Conservation (phyloP, 2,797 vertebrate genomes). For the Columba guinea region DNA sequence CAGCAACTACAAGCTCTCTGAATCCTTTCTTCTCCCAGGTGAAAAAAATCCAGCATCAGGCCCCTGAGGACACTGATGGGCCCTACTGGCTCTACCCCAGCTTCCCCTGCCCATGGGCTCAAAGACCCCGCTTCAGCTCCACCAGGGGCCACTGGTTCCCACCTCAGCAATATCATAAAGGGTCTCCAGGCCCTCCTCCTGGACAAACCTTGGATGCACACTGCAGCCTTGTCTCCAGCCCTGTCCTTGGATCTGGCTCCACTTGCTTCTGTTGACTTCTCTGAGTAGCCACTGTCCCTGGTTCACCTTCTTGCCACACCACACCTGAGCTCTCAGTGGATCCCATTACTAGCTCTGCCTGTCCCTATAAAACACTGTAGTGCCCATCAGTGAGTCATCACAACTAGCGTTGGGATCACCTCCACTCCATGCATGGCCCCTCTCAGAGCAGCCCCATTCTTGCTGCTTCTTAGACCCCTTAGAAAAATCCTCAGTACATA, state of each 20-base stretch:
- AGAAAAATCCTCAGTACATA: neutral
- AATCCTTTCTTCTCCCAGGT: neutral
- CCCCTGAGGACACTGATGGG: neutral
- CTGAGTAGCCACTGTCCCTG: neutral
- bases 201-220: neutral
- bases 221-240: neutral
- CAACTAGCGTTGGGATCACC: neutral
- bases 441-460: neutral
- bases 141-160: neutral
- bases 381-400: neutral
- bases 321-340: neutral
- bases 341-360: neutral
- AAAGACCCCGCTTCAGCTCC: neutral
- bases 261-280: neutral
- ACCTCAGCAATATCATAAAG: accelerated
- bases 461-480: neutral
- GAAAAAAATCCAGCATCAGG: neutral
- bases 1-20: neutral
- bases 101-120: neutral
- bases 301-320: neutral
- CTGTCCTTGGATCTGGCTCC: neutral
- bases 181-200: neutral
- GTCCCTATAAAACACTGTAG: neutral
- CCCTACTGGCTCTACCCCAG: neutral
- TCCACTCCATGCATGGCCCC: too few relatives aligned